A percentile compares a stretch with the other conserved stretches of the same genome.
phyloP scores from a whole-genome alignment of 2,888 invertebrate genomes.

The Timandra comae region DNA sequence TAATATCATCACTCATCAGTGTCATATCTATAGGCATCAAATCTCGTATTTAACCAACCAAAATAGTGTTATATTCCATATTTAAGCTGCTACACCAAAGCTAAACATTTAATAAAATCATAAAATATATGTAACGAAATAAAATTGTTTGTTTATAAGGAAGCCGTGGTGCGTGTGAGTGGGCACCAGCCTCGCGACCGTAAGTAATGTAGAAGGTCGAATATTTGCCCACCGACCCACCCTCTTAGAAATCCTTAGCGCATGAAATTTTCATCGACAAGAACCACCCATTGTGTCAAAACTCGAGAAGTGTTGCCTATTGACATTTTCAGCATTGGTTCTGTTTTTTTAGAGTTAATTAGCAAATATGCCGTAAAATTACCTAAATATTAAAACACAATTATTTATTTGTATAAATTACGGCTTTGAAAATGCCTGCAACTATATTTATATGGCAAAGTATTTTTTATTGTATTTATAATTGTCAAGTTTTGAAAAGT shows the following conservation, averaged over 20 bases:
- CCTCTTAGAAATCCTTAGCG: conserved; percentile 38
- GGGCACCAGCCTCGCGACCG: conserved; percentile 31
- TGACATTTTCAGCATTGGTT: conserved; percentile 31
- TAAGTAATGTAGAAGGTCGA: conserved; percentile 52
- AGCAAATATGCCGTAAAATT: no score
- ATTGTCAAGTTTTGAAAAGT: no score
- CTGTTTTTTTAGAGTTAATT: no score
- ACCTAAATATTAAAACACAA: no score
- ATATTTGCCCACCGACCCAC: conserved; percentile 44
- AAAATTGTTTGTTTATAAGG: conserved; percentile 41
- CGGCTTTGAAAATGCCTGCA: no score
- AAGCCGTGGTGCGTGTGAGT: conserved; percentile 30
- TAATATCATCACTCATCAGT: no score
- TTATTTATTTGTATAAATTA: no score
- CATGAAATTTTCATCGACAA: conserved; percentile 48
- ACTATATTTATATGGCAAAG: no score
- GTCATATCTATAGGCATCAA: no score
- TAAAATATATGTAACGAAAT: conserved; percentile 21
- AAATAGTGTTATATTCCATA: no score
- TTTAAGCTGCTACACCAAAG: conserved; percentile 29
- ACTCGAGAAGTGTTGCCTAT: conserved; percentile 31
- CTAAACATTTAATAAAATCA: conserved; percentile 18
- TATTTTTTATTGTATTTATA: no score
- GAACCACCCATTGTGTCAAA: conserved; percentile 28
- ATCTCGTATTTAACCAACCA: no score